Evolutionary conservation across 2,113 vertebrate genomes (phyloP), one percentile per base, ranked within the genome.

Genomic region (Macaca nemestrina): DNA sequence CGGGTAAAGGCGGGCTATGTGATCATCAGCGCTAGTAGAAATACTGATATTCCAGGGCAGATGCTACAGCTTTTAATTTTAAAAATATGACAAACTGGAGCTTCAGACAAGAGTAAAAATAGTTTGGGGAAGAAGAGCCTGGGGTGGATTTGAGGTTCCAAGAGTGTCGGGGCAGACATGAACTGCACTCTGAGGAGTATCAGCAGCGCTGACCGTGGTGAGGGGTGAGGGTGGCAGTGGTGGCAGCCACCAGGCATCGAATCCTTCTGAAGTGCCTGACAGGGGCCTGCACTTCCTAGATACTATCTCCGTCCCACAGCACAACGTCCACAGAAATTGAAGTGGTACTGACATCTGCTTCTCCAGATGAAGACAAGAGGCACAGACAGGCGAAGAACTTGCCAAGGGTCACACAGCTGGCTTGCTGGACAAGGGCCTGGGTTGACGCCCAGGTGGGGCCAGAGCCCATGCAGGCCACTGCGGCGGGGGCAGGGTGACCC

Each of bases 1-100:
- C 2, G 3, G 9, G 20, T 18, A 61, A 43, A 79, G 61, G 23
- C 0, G 0, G 3, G 8, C 3, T 17, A 70, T 13, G 0, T 11
- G 20, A 57, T 7, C 57, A 11, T 6, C 11, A 27, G 12, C 4
- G 3, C 25, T 16, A 12, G 6, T 0, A 8, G 40, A 0, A 9
- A 43, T 2, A 43, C 8, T 2, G 10, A 14, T 17, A 13, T 4
- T 18, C 55, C 57, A 76, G 35, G n/a, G 20, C 0, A 2, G n/a
- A 52, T 16, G 45, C 48, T n/a, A 0, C 79, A 32, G 72, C 55
- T 92, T 80, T 70, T 55, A 14, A 45, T n/a, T 64, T 4, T n/a
- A 48, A 73, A 81, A 45, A n/a, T 0, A 38, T 4, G 22, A 16
- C 81, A 70, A 30, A 18, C 4, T 5, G 1, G 0, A 8, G 8